A percentile compares a stretch with the other conserved stretches of the same genome.
Evolutionary conservation across 2,888 invertebrate genomes (phyloP).

Genomic region (Amphimallon solstitiale): DNA sequence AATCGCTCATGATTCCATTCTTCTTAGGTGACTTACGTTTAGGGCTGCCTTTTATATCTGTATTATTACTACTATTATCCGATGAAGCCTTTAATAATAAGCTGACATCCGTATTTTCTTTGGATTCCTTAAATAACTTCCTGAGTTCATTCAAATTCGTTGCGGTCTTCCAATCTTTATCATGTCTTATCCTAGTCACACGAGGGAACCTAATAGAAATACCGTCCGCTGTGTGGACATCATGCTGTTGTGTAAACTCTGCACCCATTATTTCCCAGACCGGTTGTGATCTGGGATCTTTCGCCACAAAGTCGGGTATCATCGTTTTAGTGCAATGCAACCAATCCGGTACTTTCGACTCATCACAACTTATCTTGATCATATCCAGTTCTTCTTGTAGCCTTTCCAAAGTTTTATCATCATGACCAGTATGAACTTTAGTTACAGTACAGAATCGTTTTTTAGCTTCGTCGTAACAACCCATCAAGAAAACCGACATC

Average conservation of each 20-base stretch:
- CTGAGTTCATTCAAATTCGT: constrained; percentile 81
- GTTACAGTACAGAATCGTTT: constrained; percentile 89
- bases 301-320: constrained; percentile 90
- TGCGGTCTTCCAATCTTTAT: constrained; percentile 87
- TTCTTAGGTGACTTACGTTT: constrained; percentile 35
- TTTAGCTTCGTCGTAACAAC: constrained; percentile 77
- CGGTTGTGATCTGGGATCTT: constrained; percentile 84
- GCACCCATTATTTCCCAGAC: constrained; percentile 96
- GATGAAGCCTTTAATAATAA: constrained; percentile 65
- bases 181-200: constrained; percentile 82
- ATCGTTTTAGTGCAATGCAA: constrained; percentile 82
- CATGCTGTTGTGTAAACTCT: constrained; percentile 81
- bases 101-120: constrained; percentile 71
- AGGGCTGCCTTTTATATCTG: background rate
- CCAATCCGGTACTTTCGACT: constrained; percentile 79
- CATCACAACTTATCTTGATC: constrained; percentile 83
- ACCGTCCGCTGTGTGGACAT: constrained; percentile 90
- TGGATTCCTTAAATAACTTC: constrained; percentile 74
- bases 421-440: constrained; percentile 89
- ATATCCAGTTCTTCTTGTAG: constrained; percentile 79
- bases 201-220: constrained; percentile 95
- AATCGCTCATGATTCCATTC: background rate
- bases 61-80: constrained; percentile 41
- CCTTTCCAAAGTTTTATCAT: constrained; percentile 83
- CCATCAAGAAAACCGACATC: constrained; percentile 95